phyloP scores from a whole-genome alignment of 2,888 invertebrate species.

The Margaritifera margaritifera region DNA sequence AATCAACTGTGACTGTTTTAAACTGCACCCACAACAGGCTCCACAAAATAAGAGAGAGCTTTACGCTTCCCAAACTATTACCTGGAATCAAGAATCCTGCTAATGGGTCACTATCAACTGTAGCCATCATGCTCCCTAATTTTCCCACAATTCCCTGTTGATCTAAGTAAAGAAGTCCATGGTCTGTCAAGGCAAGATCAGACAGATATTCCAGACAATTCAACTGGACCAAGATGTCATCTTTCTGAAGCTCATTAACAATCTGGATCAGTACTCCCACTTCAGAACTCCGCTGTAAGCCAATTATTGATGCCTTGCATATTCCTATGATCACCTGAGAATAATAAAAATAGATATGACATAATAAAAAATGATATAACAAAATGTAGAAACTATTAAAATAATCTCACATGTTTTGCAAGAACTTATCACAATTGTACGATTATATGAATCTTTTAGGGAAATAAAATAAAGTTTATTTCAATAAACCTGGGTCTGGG shows the following conservation, averaged over 20 bases:
- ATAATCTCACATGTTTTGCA: too few species aligned
- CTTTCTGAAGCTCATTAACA: constrained; percentile 79
- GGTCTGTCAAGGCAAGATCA: constrained; percentile 80
- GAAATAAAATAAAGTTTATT: too few species aligned
- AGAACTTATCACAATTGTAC: too few species aligned
- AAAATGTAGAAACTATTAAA: too few species aligned
- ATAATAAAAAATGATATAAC: too few species aligned
- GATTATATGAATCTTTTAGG: too few species aligned
- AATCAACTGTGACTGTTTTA: too few species aligned
- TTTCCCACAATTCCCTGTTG: constrained; percentile 79
- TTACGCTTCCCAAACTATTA: constrained; percentile 18
- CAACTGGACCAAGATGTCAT: constrained; percentile 85
- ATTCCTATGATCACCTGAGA: constrained; percentile 58
- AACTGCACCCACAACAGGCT: too few species aligned
- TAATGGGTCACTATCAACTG: constrained; percentile 78
- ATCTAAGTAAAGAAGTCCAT: constrained; percentile 84
- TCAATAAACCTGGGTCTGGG: too few species aligned
- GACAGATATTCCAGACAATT: constrained; percentile 87
- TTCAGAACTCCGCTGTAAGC: constrained; percentile 78
- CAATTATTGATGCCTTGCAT: constrained; percentile 74
- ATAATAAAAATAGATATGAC: not conserved
- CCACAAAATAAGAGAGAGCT: not conserved
- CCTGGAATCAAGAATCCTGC: constrained; percentile 80
- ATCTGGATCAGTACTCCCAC: constrained; percentile 81
- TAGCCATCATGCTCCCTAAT: constrained; percentile 79